Percentiles rank a stretch among this genome's conserved stretches.
Conservation (phyloP, 2,888 invertebrate genomes). For the Polia nebulosa region DNA sequence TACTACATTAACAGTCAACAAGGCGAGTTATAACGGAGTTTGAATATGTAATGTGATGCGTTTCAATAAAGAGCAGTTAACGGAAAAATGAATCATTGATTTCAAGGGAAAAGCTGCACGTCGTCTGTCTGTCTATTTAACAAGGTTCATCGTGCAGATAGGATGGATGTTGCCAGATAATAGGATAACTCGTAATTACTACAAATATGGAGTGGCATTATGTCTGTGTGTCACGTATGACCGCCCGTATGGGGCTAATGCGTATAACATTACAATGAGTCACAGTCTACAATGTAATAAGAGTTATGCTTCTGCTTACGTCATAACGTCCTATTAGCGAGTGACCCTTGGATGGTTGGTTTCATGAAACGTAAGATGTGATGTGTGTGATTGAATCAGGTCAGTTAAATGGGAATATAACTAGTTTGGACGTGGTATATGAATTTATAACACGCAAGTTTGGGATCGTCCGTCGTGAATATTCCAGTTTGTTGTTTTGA, state of each 20-base stretch:
- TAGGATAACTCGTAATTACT: slow-evolving; percentile 46
- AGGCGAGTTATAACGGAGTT: slow-evolving; percentile 68
- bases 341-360: slow-evolving; percentile 63
- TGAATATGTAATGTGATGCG: slow-evolving; percentile 67
- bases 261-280: slow-evolving; percentile 69
- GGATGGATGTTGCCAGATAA: slow-evolving; percentile 31
- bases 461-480: slow-evolving; percentile 22
- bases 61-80: slow-evolving; percentile 54
- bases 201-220: slow-evolving; percentile 54
- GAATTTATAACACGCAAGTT: slow-evolving; percentile 36
- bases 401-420: slow-evolving; percentile 39
- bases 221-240: slow-evolving; percentile 69
- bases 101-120: slow-evolving; percentile 24
- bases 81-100: slow-evolving; percentile 42
- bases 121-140: slow-evolving; percentile 8
- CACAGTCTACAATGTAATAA: slow-evolving; percentile 61
- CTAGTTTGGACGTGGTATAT: slow-evolving; percentile 28
- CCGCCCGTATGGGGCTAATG: slow-evolving; percentile 68
- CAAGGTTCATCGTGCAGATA: slow-evolving; percentile 20
- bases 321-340: slow-evolving; percentile 63
- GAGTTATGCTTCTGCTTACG: slow-evolving; percentile 60
- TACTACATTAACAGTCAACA: slow-evolving; percentile 68
- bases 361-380: slow-evolving; percentile 50
- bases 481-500: slow-evolving; percentile 22
- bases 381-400: slow-evolving; percentile 48